Evolutionary conservation across 1,140 invertebrate species (phyloP), one percentile per base, ranked within the genome.

Genomic region (Drosophila cardini): DNA sequence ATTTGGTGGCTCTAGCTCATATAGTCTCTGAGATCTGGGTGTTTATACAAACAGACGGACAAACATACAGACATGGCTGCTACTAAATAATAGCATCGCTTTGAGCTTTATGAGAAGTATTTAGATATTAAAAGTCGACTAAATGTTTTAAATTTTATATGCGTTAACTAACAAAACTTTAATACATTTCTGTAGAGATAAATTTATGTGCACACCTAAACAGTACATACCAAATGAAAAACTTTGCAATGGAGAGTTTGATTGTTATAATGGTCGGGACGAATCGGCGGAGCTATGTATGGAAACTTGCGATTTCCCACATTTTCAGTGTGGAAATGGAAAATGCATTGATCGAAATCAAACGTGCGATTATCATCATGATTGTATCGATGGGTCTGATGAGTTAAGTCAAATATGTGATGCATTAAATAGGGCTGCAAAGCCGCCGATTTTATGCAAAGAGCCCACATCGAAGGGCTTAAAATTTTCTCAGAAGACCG

Each of bases 301-400:
- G 53, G 0, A 0, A 0, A 0, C 0, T 0, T 40, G 21, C 11
- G 0, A 0, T 5, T 0, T 5, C 1, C 8, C 15, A 0, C 0
- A 15, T 5, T 78, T 57, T 65, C 61, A 36, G 36, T 78, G 76
- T 11, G 67, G 13, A 10, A 76, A 72, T 50, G 76, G 76, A 0
- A 8, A 1, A 0, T 30, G n/a, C 4, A 34, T 78, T n/a, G 2
- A 7, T 0, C 0, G 1, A 0, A 9, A 2, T 0, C 0, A 1
- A 1, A 0, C 21, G 2, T 78, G 76, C 26, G 36, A 78, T 57
- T 57, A 58, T n/a, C 15, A 13, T 9, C n/a, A 32, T 15, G 68
- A 78, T 42, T 78, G 76, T 8, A 8, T 52, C 7, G 76, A 78
- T 62, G 76, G 73, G 9, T 26, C 62, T 1, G 76, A 78, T 53